These are phyloP conservation scores for Meliscaeva auricollis DNA, from an alignment of 2,888 invertebrate species.

Conservation along the genomic window DNA sequence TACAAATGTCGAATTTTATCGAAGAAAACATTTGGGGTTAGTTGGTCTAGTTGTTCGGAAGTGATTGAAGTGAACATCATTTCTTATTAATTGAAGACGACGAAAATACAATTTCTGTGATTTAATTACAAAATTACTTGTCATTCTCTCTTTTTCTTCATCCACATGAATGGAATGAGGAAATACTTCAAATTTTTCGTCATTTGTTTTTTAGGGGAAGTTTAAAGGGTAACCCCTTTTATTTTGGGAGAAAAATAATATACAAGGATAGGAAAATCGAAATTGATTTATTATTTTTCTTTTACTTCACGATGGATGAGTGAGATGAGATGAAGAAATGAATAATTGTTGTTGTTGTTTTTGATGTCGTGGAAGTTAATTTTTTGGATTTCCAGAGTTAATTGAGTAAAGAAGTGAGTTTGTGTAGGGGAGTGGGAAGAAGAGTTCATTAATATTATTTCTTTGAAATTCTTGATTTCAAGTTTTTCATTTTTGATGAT, in stretches of 20 bases:
- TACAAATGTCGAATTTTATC: slow-evolving; percentile 60
- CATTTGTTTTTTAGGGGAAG: neutral
- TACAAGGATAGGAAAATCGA: slow-evolving; percentile 60
- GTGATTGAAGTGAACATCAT: slow-evolving; percentile 77
- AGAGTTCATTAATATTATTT: slow-evolving; percentile 43
- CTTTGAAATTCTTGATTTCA: slow-evolving; percentile 15
- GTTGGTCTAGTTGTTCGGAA: slow-evolving; percentile 70
- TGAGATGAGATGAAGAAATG: slow-evolving; percentile 40
- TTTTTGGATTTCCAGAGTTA: slow-evolving; percentile 65
- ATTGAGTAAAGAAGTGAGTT: slow-evolving; percentile 41
- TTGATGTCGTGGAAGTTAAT: slow-evolving; percentile 53
- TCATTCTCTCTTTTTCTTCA: slow-evolving; percentile 1
- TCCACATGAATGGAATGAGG: neutral
- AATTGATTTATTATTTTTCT: slow-evolving; percentile 73
- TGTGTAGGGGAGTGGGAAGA: neutral
- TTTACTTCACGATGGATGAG: slow-evolving; percentile 10
- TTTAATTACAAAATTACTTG: slow-evolving; percentile 77
- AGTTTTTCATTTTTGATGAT: slow-evolving; percentile 43
- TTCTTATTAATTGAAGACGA: slow-evolving; percentile 78
- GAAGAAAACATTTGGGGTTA: slow-evolving; percentile 53
- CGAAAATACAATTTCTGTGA: slow-evolving; percentile 77
- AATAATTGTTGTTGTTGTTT: slow-evolving; percentile 60
- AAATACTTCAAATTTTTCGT: slow-evolving; percentile 62
- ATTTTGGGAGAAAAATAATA: neutral
- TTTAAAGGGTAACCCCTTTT: slow-evolving; percentile 52